These are phyloP conservation scores for Itoplectis maculator DNA, from an alignment of 2,888 invertebrate species.

Conservation along the genomic window DNA sequence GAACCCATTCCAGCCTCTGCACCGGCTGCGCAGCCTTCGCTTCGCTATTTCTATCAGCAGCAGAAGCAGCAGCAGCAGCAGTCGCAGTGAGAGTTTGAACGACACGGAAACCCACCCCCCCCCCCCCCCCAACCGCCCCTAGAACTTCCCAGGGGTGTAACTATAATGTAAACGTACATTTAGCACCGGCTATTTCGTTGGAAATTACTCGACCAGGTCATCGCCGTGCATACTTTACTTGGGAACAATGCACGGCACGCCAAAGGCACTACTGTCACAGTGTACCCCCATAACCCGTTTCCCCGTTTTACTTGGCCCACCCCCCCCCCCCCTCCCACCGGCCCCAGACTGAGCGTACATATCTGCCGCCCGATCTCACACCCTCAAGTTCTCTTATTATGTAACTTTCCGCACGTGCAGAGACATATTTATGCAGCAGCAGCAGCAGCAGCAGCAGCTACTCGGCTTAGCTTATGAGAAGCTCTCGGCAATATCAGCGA, in stretches of 20 bases:
- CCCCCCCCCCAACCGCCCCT: too few relatives aligned
- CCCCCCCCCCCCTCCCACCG: too few relatives aligned
- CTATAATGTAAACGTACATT: conserved; percentile 54
- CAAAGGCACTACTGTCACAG: neutral
- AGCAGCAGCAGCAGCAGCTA: neutral
- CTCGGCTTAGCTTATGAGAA: neutral
- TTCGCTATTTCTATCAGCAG: neutral
- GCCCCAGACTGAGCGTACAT: neutral
- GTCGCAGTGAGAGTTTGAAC: conserved; percentile 34
- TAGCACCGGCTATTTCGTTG: conserved; percentile 35
- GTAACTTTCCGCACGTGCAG: neutral
- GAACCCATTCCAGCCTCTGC: conserved; percentile 2
- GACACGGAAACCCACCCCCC: conserved; percentile 27
- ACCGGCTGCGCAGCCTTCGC: conserved; percentile 1
- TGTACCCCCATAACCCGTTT: conserved; percentile 3
- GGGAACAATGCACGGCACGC: neutral
- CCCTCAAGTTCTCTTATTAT: neutral
- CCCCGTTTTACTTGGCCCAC: neutral
- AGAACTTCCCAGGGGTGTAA: conserved; percentile 16
- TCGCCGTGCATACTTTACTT: conserved; percentile 31
- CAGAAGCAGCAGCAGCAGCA: conserved; percentile 1
- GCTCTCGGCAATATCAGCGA: neutral
- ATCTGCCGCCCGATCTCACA: conserved; percentile 9
- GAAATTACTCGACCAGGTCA: conserved; percentile 45
- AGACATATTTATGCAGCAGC: conserved; percentile 1